Base-by-base conservation (phyloP, 2,113 vertebrate species). In the Serinus canaria region DNA sequence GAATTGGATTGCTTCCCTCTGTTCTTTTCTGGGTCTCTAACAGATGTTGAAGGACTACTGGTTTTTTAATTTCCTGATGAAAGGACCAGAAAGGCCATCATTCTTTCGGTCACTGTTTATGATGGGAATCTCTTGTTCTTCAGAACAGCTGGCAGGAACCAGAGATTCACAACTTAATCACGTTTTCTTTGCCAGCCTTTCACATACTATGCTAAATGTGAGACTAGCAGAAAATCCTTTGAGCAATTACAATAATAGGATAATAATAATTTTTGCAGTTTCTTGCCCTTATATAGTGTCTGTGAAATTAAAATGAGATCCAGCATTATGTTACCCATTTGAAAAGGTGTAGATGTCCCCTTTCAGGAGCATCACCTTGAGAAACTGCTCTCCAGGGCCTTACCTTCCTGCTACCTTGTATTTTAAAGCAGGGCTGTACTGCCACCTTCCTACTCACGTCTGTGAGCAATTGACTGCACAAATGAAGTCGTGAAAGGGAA, bases 201-300 rank as follows among this genome's bases (percentile, higher is more conserved):
- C 72, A 68, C 44, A 75, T 93, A 25, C 77, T 78, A 5, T 68
- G 60, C 69, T 95, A 82, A 94, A 96, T 58, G 81, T 59, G 63
- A 94, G 50, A 77, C 81, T 74, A 83, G 69, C 66, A 93, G 92
- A 94, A 94, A 96, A 91, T 94, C 74, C 90, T 95, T 66, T 70
- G 50, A 95, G 84, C 87, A 94, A 83, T 96, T 96, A 74, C 70
- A 94, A 23, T 95, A 94, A 92, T 88, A 68, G 83, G 77, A 85
- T 94, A 91, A 96, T 91, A 93, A 90, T 80, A 70, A 85, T 89
- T 89, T 95, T 83, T 88, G 80, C 79, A 95, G 63, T 89, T 92
- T 53, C 28, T 44, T 96, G 53, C 67, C 62, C 76, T 91, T 79
- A 68, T 18, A 28, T 58, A 67, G 67, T 56, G 39, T 87, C 83